A percentile compares a stretch with the other conserved stretches of the same genome.
Evolutionary conservation across 2,888 invertebrate species (phyloP).

Genomic region (Didymodactylos carnosus): DNA sequence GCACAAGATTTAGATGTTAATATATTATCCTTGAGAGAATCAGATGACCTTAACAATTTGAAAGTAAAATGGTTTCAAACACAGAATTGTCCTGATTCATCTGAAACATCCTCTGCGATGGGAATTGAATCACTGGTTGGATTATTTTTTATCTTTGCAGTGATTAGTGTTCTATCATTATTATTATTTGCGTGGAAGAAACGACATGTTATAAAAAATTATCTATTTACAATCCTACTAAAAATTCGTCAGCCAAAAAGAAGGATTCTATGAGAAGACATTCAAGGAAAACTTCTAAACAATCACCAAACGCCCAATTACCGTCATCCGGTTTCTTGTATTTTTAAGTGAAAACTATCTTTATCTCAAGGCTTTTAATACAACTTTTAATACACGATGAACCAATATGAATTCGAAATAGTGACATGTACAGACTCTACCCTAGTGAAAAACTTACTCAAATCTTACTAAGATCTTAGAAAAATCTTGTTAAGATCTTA

Average conservation of each 20-base stretch:
- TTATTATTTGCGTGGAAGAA: background rate
- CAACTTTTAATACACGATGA: no score
- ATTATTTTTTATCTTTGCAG: background rate
- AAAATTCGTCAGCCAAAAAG: background rate
- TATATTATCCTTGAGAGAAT: background rate
- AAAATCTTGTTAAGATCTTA: no score
- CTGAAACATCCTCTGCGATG: background rate
- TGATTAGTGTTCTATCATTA: background rate
- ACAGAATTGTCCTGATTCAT: background rate
- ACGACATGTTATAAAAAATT: background rate
- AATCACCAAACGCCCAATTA: no score
- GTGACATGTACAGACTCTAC: no score
- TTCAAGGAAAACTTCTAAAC: no score
- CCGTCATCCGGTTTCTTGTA: no score
- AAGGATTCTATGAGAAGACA: background rate
- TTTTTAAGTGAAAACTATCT: no score
- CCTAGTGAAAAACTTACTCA: no score
- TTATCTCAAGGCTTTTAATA: no score
- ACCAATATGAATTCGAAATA: no score
- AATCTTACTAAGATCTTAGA: no score
- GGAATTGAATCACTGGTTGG: background rate
- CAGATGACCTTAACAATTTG: background rate
- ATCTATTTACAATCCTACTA: background rate
- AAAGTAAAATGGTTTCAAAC: background rate
- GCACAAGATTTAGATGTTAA: background rate